phyloP scores from a whole-genome alignment of 64 coral and sea anemone species.

The Actinia tenebrosa region DNA sequence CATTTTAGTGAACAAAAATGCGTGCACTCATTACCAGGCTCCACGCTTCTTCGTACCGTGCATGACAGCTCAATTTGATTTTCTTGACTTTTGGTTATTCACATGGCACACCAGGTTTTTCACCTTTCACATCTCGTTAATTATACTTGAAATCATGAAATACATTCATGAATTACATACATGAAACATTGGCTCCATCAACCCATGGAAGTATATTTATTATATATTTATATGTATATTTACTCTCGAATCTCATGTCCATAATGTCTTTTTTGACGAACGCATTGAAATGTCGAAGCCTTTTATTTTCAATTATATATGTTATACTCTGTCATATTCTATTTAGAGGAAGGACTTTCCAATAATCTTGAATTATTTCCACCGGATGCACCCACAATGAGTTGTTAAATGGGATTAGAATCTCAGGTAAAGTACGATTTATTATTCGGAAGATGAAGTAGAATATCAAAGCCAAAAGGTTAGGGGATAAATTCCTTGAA shows the following conservation, averaged over 20 bases:
- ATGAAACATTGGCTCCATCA: no score
- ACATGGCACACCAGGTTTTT: not conserved
- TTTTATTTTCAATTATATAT: not conserved
- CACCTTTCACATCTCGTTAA: not conserved
- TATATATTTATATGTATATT: not conserved
- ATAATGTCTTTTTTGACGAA: not conserved
- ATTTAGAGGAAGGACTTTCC: not conserved
- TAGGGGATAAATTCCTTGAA: not conserved
- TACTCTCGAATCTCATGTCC: not conserved
- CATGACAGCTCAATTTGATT: not conserved
- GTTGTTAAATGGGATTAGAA: not conserved
- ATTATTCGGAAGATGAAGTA: not conserved
- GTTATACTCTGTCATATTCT: not conserved
- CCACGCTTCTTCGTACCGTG: not conserved
- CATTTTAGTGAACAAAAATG: not conserved
- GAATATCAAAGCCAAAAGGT: not conserved
- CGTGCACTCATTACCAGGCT: not conserved
- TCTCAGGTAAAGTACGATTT: not conserved
- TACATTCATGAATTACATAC: no score
- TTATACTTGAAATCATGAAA: not conserved
- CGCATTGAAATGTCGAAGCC: not conserved
- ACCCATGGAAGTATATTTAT: no score
- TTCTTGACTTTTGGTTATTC: not conserved
- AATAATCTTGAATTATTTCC: not conserved
- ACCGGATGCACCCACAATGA: not conserved